Percentiles rank a stretch among this genome's conserved stretches.
These are phyloP conservation scores for Capricornis sumatraensis DNA, from an alignment of 2,113 vertebrate species.

Conservation along the genomic window DNA sequence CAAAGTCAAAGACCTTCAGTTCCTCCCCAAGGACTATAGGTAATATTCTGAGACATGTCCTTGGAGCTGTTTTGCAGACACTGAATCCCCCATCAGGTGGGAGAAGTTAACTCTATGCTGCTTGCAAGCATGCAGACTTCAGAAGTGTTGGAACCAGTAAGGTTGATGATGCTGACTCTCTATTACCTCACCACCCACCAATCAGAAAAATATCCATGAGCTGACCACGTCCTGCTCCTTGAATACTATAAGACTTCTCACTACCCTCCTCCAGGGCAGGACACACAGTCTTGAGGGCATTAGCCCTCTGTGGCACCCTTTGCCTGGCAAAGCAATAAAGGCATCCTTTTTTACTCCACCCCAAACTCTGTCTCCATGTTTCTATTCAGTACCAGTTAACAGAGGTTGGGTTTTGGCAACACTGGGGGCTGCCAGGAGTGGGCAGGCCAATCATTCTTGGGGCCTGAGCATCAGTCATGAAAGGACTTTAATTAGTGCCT, in stretches of 20 bases:
- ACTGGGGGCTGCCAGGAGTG: not conserved
- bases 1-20: not conserved
- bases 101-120: not conserved
- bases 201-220: not conserved
- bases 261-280: not conserved
- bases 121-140: not conserved
- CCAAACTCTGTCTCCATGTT: not conserved
- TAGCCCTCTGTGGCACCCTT: not conserved
- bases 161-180: not conserved
- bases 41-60: not conserved
- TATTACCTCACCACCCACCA: not conserved
- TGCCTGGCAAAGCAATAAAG: not conserved
- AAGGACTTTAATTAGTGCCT: conserved; percentile 53
- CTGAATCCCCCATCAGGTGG: not conserved
- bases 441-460: not conserved
- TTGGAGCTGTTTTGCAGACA: not conserved
- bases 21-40: not conserved
- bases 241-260: not conserved
- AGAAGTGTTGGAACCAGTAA: not conserved
- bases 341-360: not conserved
- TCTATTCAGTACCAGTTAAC: not conserved
- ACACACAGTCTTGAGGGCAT: not conserved
- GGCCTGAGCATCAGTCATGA: not conserved
- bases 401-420: not conserved
- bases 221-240: not conserved